Base-by-base conservation (phyloP, 1,140 invertebrate species). In the Pararge aegeria region DNA sequence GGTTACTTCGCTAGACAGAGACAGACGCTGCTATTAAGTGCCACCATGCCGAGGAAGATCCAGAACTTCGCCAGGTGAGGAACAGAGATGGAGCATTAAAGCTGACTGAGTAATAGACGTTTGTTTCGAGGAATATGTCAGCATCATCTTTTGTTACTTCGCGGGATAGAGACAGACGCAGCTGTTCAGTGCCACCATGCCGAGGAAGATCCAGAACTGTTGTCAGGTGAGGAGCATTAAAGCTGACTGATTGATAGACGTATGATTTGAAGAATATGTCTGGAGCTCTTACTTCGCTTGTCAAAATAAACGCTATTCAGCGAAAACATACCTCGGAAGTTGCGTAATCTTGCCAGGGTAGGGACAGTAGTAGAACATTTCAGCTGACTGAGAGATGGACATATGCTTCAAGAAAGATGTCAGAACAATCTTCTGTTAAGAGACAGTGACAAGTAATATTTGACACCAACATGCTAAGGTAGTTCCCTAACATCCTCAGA, bases 121-220 rank as follows among this genome's bases (percentile, higher is more conserved):
- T 96, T 98, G 98, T 3, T 99, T 99, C 90, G 99, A 99, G 90
- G 98, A 99, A 86, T 98, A 99, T 88, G 97, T 99, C 9, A 85
- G 91, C 98, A 75, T 99, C 98, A 99, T 99, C 68, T 99, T 99
- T 89, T 99, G 98, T 0, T 99, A 97, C 83, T 99, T 99, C 76
- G 97, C 97, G 85, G 97, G 96, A 99, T 86, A 99, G 98, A 10
- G n/a, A n/a, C n/a, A n/a, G n/a, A n/a, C n/a, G n/a, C n/a, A n/a
- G n/a, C n/a, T n/a, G n/a, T n/a, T n/a, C 97, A 99, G 98, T 10
- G 99, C 99, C 20, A 99, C 99, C 3, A 99, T 99, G 99, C 99
- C 99, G 0, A 99, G 99, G 83, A 99, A 99, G 89, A 99, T 99
- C 83, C 98, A 99, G 91, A 98, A 99, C 80, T 90, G n/a, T 90